Evolutionary conservation across 37 sponge, comb jelly and placozoan species (phyloP), one percentile per base, ranked within the genome.

Genomic region (Sycon ciliatum): DNA sequence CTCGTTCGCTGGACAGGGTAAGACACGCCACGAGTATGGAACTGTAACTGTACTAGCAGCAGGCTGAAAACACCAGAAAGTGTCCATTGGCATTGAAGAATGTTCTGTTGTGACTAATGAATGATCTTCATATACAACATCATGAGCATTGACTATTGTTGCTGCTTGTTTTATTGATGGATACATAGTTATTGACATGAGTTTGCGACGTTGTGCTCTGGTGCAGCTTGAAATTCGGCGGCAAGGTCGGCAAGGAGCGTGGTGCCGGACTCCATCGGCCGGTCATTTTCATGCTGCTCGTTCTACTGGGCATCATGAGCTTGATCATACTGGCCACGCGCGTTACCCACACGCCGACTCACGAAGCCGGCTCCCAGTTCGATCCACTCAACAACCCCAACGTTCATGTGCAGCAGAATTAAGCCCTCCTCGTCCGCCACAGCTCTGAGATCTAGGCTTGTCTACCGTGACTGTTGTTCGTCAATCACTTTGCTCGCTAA

Each of bases 1-100:
- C 36, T 75, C 46, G 39, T 53, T 9, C 23, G 76, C 0, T 75
- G 76, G 76, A 28, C 65, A 29, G 65, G 49, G 76, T 75, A 20
- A 35, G 76, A 1, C 3, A 27, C 26, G 56, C n/a, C n/a, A n/a
- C n/a, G n/a, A n/a, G n/a, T n/a, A n/a, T n/a, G n/a, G n/a, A n/a
- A n/a, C n/a, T n/a, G n/a, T n/a, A n/a, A n/a, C n/a, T n/a, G n/a
- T n/a, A n/a, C n/a, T n/a, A n/a, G n/a, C n/a, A n/a, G n/a, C n/a
- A n/a, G n/a, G n/a, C n/a, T n/a, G n/a, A n/a, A n/a, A n/a, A n/a
- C n/a, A n/a, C n/a, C n/a, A n/a, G n/a, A n/a, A n/a, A n/a, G n/a
- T n/a, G n/a, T n/a, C n/a, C n/a, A n/a, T n/a, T n/a, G n/a, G n/a
- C n/a, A n/a, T n/a, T n/a, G n/a, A n/a, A n/a, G n/a, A n/a, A n/a